These are phyloP conservation scores for Coelogynopora nodosa DNA, from an alignment of 2,888 invertebrate genomes.

Conservation along the genomic window DNA sequence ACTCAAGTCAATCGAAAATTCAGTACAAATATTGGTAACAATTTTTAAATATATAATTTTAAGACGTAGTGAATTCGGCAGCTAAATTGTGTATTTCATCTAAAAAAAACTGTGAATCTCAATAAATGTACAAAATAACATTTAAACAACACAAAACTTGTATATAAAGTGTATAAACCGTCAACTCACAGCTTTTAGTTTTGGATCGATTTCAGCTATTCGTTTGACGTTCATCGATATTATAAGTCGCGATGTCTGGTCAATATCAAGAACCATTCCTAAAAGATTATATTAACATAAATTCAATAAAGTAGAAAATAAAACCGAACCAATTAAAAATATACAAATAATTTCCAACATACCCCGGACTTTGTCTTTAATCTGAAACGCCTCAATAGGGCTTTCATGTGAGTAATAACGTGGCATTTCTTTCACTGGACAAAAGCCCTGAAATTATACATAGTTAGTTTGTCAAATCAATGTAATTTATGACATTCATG, in stretches of 20 bases:
- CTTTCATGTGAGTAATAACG: constrained; percentile 54
- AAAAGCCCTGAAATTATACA: constrained; percentile 56
- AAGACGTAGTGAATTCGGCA: too few species aligned
- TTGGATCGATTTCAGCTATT: not conserved
- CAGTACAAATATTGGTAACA: too few species aligned
- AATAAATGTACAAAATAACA: too few species aligned
- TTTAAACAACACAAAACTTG: not conserved
- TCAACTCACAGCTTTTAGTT: not conserved
- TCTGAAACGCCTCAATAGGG: constrained; percentile 56
- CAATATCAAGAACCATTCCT: constrained; percentile 20
- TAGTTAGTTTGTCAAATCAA: too few species aligned
- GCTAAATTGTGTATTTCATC: too few species aligned
- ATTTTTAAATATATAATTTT: too few species aligned
- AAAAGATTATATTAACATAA: not conserved
- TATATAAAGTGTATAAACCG: not conserved
- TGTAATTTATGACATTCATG: not conserved
- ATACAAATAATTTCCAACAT: constrained; percentile 42
- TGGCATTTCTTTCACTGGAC: constrained; percentile 56
- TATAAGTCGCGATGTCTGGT: not conserved
- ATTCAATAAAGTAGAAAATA: not conserved
- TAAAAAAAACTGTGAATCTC: too few species aligned
- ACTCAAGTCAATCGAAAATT: too few species aligned
- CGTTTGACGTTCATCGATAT: not conserved
- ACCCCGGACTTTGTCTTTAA: constrained; percentile 59
- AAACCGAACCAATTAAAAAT: not conserved